These are phyloP conservation scores for Leptobrachium ailaonicum DNA, from an alignment of 2,113 vertebrate species.

Conservation along the genomic window DNA sequence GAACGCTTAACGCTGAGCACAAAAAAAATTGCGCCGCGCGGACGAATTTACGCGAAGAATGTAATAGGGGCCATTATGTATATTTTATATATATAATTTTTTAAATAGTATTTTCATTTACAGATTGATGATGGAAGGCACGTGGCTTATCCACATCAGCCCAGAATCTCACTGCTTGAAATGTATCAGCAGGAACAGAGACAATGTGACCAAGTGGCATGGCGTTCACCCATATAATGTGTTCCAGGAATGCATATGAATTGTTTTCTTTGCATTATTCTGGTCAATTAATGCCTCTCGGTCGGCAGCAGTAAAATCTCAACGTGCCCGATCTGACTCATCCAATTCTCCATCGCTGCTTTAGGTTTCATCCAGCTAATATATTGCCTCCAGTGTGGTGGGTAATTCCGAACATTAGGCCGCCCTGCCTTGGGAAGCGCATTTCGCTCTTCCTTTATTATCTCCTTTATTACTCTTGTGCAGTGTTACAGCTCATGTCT, in stretches of 20 bases:
- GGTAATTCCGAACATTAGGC: constrained; percentile 16
- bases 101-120: too few species aligned
- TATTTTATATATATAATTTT: too few species aligned
- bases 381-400: not conserved
- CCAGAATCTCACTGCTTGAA: too few species aligned
- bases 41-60: too few species aligned
- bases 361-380: not conserved
- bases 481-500: constrained; percentile 20
- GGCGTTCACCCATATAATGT: not conserved
- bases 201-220: not conserved
- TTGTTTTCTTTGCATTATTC: constrained; percentile 4
- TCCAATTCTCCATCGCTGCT: not conserved
- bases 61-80: too few species aligned
- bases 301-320: constrained; percentile 5
- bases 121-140: too few species aligned
- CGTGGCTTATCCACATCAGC: too few species aligned
- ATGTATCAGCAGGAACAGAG: too few species aligned
- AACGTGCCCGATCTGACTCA: not conserved
- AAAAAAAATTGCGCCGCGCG: too few species aligned
- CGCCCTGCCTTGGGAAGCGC: constrained; percentile 1
- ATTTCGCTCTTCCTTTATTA: not conserved
- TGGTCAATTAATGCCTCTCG: constrained; percentile 1
- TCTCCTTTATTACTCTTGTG: constrained; percentile 17
- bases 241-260: not conserved
- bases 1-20: too few species aligned